Conservation (phyloP, 2,113 vertebrate genomes). For the Eretmochelys imbricata region DNA sequence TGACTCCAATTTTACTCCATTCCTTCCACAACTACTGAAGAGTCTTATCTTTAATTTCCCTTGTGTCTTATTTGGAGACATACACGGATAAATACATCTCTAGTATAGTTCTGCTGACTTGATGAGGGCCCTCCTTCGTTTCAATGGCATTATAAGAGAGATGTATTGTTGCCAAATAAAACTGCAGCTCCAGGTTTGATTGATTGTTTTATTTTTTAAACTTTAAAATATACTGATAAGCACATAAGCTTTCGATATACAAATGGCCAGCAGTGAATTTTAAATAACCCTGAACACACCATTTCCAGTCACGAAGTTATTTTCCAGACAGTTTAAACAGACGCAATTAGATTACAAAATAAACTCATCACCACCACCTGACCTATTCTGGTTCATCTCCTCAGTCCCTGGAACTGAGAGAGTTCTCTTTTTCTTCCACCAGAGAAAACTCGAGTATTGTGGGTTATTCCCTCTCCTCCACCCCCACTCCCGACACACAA, state of each 20-base stretch:
- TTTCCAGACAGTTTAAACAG: constrained; percentile 27
- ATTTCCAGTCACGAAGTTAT: constrained; percentile 20
- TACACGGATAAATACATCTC: background rate
- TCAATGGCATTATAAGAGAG: too few species aligned
- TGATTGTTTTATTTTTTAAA: background rate
- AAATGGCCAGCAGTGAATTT: background rate
- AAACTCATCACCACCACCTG: constrained; percentile 9
- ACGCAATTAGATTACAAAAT: background rate
- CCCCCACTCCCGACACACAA: too few species aligned
- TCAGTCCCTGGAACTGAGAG: background rate
- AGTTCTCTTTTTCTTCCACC: background rate
- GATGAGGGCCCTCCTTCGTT: background rate
- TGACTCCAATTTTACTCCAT: background rate
- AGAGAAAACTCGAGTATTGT: background rate
- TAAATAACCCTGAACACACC: constrained; percentile 24
- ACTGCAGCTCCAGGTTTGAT: background rate
- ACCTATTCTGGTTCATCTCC: background rate
- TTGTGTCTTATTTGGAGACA: background rate
- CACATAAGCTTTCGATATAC: too few species aligned
- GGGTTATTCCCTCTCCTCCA: background rate
- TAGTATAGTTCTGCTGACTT: background rate
- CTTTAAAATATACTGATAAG: background rate
- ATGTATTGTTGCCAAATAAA: too few species aligned
- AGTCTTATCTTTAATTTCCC: background rate
- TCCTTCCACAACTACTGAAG: background rate